Evolutionary conservation across 23 tunicate species (phyloP), one percentile per base, ranked within the genome.

Genomic region (Ascidia mentula): DNA sequence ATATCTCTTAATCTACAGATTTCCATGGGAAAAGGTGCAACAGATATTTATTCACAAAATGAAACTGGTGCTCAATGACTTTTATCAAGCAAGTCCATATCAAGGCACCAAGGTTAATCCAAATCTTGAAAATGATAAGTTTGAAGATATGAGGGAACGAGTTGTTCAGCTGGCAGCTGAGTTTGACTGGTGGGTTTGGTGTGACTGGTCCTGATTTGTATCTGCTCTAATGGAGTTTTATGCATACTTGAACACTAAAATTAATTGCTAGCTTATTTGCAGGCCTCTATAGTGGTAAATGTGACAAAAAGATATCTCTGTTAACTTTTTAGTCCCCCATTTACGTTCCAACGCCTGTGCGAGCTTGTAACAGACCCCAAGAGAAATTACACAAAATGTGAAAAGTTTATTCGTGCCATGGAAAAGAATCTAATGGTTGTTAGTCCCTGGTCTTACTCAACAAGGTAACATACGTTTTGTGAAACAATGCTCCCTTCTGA

Each of bases 361-460:
- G 99, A 95, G 72, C 82, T 95, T 4, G 39, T 95, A 22, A 40
- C 85, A 0, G 87, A 77, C 24, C 99, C 99, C 36, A 82, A 46
- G 53, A 89, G 86, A 40, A 82, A 89, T 59, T 95, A 95, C 82
- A 81, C 89, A 40, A 95, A 82, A 72, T 89, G 91, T 69, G 99
- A 95, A 33, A 95, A 95, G 60, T 95, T 81, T 60, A 95, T 95
- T 95, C 73, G 99, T 71, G 99, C 97, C 0, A 22, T 95, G 34
- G 95, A 89, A 45, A 95, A 95, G 42, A 95, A 95, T 45, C 76
- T 95, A 40, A 82, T 89, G 88, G 95, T 95, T 31, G 99, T 95
- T 1, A 92, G 84, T 12, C 84, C 97, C 45, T 92, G 97, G 97
- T 45, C 59, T 0, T 72, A 81, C 82, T 74, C 90, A 0, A 32